These are phyloP conservation scores for Wiebesia pumilae DNA, from an alignment of 1,140 invertebrate species.

Conservation along the genomic window DNA sequence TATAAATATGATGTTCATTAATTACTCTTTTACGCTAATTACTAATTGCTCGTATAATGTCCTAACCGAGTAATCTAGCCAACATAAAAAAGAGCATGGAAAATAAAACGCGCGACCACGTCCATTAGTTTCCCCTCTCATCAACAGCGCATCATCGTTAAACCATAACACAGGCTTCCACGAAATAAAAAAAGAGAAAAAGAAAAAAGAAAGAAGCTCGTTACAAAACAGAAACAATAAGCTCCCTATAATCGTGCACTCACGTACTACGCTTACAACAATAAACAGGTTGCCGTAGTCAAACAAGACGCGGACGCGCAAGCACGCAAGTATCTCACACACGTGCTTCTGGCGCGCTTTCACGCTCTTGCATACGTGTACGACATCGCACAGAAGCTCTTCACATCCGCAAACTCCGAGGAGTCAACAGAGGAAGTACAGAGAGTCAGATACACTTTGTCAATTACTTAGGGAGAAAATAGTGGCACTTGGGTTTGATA, in stretches of 20 bases:
- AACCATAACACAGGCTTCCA: neutral
- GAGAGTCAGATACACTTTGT: neutral
- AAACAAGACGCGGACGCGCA: slow-evolving; percentile 34
- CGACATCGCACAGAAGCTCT: neutral
- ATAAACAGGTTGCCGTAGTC: slow-evolving; percentile 50
- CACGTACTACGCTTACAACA: slow-evolving; percentile 28
- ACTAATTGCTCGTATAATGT: neutral
- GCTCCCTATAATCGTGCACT: neutral
- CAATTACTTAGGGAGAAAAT: neutral
- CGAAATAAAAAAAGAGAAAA: neutral
- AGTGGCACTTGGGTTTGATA: neutral
- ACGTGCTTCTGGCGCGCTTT: slow-evolving; percentile 40
- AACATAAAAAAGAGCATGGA: neutral
- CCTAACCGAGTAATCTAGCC: neutral
- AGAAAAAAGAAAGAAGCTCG: neutral
- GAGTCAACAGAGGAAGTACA: no score
- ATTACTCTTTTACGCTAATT: neutral
- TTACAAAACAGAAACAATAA: neutral
- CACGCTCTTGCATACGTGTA: slow-evolving; percentile 14
- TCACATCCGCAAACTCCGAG: neutral
- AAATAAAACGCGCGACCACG: neutral
- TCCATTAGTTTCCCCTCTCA: neutral
- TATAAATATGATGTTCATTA: no score
- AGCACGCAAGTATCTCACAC: slow-evolving; percentile 37
- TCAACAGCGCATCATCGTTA: neutral